A percentile compares a stretch with the other conserved stretches of the same genome.
Evolutionary conservation across 2,888 invertebrate species (phyloP).

Genomic region (Pedicia rivosa): DNA sequence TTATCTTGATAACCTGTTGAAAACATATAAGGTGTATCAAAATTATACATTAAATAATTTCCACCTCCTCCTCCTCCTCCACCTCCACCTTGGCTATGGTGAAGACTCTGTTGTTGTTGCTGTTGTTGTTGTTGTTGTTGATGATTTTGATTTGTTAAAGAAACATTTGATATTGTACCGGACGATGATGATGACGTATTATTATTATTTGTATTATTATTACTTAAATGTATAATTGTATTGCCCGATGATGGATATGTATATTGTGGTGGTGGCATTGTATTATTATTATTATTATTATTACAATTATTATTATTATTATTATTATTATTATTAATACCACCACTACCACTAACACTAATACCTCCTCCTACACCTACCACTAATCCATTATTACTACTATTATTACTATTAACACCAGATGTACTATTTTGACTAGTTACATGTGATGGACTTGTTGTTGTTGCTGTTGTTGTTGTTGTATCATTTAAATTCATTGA

Average conservation of each 20-base stretch:
- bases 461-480: constrained; percentile 39
- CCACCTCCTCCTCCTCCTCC: no score
- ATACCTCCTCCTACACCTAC: no score
- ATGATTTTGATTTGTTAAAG: constrained; percentile 22
- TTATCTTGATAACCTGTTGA: constrained; percentile 33
- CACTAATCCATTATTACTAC: constrained; percentile 8
- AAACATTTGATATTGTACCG: constrained; percentile 16
- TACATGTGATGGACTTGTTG: constrained; percentile 20
- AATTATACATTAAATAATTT: constrained; percentile 31
- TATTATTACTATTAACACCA: constrained; percentile 13
- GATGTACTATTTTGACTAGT: constrained; percentile 8
- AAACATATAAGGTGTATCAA: constrained; percentile 37
- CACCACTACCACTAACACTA: constrained; percentile 5
- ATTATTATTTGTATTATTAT: constrained; percentile 17
- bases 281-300: constrained; percentile 7
- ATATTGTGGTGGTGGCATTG: constrained; percentile 34
- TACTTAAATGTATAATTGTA: constrained; percentile 23
- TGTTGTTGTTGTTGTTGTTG: constrained; percentile 18
- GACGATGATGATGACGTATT: constrained; percentile 13
- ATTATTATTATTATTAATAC: constrained; percentile 6
- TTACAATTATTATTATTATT: constrained; percentile 14
- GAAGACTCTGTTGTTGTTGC: constrained; percentile 14
- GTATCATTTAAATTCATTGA: constrained; percentile 58
- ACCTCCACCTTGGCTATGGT: constrained; percentile 14
- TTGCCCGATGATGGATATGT: constrained; percentile 20